Base-by-base conservation (phyloP, 2,113 vertebrate species). In the Xyrauchen texanus region DNA sequence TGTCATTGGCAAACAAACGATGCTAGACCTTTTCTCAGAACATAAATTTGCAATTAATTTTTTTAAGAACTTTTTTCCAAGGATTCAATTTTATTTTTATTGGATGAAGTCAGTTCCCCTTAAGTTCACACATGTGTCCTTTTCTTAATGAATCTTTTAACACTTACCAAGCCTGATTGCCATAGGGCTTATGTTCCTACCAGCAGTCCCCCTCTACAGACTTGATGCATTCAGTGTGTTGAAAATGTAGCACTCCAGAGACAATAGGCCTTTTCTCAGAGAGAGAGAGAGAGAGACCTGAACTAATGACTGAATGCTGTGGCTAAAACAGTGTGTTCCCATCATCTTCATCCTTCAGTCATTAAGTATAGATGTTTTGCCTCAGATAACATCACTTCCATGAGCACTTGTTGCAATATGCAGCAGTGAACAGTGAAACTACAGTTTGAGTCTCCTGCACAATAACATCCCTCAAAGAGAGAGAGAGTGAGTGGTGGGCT, bases 191-290 rank as follows among this genome's bases (percentile, higher is more conserved):
- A 12, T 66, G 52, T 9, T 66, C 47, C 61, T 66, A 61, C 52
- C 60, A 77, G 61, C 65, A 68, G 69, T 69, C 65, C 51, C 16
- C 15, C 49, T 16, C 61, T 65, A 57, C 60, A 76, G 67, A 82
- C 75, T 60, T 62, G 21, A 1, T 34, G 21, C 21, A 55, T 68
- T 82, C 60, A 64, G 21, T 66, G 47, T 49, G 46, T 13, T 63
- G 6, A 62, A 21, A 47, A 62, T 16, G 46, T 15, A 62, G 58
- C 6, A 46, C 46, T 75, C 46, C 8, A 62, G 57, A 61, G 16
- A 47, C 71, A 74, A 74, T 62, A 16, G 15, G 9, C 15, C 9
- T 0, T 73, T 47, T 49, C 57, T 61, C 70, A 47, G 52, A 71
- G 42, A 46, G 12, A 57, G 11, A 10, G 11, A 74, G n/a, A n/a